phyloP scores from a whole-genome alignment of 2,797 vertebrate species.

The Chlorospingus semifuscus region DNA sequence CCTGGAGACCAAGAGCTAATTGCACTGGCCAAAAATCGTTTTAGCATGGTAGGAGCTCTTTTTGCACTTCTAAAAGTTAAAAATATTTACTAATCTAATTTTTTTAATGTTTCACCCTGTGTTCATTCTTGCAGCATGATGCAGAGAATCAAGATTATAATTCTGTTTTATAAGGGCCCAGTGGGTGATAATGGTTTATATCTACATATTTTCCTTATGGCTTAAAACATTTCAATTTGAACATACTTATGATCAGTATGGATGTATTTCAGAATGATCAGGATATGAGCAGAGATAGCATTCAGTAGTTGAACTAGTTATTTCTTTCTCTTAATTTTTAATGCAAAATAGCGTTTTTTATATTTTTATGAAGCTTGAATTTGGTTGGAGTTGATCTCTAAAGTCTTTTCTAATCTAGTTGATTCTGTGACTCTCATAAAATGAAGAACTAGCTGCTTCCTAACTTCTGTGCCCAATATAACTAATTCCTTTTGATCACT shows the following conservation, averaged over 20 bases:
- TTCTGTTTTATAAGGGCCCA: not conserved
- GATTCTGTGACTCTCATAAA: not conserved
- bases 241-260: not conserved
- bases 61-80: not conserved
- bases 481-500: not conserved
- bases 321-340: not conserved
- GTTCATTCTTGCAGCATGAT: not conserved
- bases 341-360: not conserved
- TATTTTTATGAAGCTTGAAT: not conserved
- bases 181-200: not conserved
- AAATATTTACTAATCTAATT: not conserved
- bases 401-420: not conserved
- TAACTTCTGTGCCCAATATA: not conserved
- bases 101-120: not conserved
- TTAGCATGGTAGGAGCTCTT: conserved; percentile 82
- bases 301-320: not conserved
- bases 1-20: conserved; percentile 95
- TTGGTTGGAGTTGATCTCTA: not conserved
- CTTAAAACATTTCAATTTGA: not conserved
- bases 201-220: not conserved
- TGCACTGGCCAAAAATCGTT: conserved; percentile 88
- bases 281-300: not conserved
- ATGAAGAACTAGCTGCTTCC: not conserved
- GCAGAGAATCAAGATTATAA: not conserved
- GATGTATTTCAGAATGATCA: not conserved